These are phyloP conservation scores for Micronisus gabar DNA, from an alignment of 2,113 vertebrate species.

Conservation along the genomic window DNA sequence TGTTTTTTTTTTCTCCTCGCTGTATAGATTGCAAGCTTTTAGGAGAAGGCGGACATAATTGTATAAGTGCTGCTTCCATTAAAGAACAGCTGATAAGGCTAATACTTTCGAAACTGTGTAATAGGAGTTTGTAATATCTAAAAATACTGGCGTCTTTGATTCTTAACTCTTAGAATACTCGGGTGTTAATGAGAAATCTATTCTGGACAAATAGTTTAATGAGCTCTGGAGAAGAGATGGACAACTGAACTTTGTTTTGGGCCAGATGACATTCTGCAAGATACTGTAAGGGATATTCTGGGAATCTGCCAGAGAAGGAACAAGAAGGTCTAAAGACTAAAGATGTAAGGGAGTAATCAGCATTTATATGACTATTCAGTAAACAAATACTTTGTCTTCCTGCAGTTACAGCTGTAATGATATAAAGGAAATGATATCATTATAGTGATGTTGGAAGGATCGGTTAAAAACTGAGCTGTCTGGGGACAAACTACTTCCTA, in stretches of 20 bases:
- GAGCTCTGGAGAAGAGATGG: neutral
- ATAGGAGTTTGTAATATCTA: slow-evolving; percentile 7
- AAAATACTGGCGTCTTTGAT: neutral
- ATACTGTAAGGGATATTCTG: neutral
- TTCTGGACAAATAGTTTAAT: neutral
- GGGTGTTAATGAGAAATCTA: neutral
- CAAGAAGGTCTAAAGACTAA: neutral
- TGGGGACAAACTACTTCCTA: neutral
- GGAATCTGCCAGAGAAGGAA: neutral
- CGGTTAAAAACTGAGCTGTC: neutral
- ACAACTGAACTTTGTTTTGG: neutral
- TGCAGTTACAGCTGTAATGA: neutral
- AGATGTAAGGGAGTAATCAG: neutral
- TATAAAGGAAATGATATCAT: neutral
- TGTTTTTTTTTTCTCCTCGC: neutral
- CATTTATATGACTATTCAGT: neutral
- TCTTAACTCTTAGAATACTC: neutral
- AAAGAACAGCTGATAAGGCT: slow-evolving; percentile 50
- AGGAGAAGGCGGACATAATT: slow-evolving; percentile 20
- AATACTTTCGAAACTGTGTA: slow-evolving; percentile 32
- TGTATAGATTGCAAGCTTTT: slow-evolving; percentile 36
- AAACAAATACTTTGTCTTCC: neutral
- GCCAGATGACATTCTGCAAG: neutral
- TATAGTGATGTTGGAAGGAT: neutral
- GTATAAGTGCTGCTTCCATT: slow-evolving; percentile 50